Conservation (phyloP, 2,888 invertebrate species). For the Marronus borbonicus region DNA sequence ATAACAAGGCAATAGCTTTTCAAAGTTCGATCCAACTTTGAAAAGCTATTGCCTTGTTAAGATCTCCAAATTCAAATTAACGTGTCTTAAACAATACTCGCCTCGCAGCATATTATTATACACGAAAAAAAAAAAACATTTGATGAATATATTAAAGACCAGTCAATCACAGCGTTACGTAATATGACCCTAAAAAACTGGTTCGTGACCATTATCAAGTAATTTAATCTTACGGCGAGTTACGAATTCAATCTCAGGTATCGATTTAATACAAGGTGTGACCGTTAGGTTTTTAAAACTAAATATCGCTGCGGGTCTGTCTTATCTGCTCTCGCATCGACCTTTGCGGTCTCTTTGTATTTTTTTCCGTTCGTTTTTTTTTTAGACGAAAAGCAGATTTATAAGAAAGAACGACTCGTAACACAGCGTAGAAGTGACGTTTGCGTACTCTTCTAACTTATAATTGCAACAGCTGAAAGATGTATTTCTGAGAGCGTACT, state of each 20-base stretch:
- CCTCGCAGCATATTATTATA: background rate
- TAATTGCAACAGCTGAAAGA: background rate
- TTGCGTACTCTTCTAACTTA: too few relatives aligned
- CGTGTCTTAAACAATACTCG: background rate
- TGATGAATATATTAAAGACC: slow-evolving; percentile 18
- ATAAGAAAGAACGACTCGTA: too few relatives aligned
- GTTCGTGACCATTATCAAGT: slow-evolving; percentile 35
- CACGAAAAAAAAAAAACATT: background rate
- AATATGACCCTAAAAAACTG: slow-evolving; percentile 25
- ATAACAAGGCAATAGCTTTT: too few relatives aligned
- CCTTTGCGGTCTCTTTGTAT: slow-evolving; percentile 4
- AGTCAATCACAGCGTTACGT: slow-evolving; percentile 33
- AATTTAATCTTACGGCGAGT: slow-evolving; percentile 21
- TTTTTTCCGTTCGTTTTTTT: background rate
- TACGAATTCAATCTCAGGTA: slow-evolving; percentile 22
- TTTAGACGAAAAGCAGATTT: too few relatives aligned
- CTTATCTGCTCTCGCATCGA: slow-evolving; percentile 15
- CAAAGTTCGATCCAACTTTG: too few relatives aligned
- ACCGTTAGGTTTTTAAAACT: slow-evolving; percentile 23
- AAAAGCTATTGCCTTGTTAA: too few relatives aligned
- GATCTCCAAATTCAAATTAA: too few relatives aligned
- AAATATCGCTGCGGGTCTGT: slow-evolving; percentile 2
- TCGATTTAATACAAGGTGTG: slow-evolving; percentile 35
- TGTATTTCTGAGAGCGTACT: background rate
- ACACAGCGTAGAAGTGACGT: too few relatives aligned